Conservation (phyloP, 2,113 vertebrate genomes). For the Meles meles region DNA sequence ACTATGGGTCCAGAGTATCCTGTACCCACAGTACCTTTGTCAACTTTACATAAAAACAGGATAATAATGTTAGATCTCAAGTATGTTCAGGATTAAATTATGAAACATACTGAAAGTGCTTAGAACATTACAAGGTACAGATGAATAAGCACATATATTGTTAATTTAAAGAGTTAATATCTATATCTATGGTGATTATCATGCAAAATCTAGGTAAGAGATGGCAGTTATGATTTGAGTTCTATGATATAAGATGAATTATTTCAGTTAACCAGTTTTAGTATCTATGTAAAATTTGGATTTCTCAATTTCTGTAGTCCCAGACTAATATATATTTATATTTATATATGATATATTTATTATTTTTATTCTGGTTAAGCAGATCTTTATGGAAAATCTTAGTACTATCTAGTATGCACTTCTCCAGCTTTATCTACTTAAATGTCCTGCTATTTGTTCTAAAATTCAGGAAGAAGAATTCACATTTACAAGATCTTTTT, state of each 20-base stretch:
- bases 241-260: neutral
- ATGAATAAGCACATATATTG: neutral
- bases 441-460: neutral
- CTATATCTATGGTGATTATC: too few species aligned
- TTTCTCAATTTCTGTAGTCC: neutral
- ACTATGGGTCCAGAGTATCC: neutral
- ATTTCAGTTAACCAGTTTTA: neutral
- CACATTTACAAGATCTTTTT: neutral
- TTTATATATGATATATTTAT: neutral
- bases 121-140: too few species aligned
- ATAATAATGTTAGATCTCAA: neutral
- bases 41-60: neutral
- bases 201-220: neutral
- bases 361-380: neutral
- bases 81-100: neutral
- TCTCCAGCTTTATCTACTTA: neutral
- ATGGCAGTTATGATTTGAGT: neutral
- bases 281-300: neutral
- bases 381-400: neutral
- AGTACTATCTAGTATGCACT: neutral
- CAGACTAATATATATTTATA: neutral
- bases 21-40: neutral
- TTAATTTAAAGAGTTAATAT: neutral
- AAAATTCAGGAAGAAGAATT: neutral
- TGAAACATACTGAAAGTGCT: neutral